Conservation (phyloP, 2,888 invertebrate genomes). For the Apodemia mormo region DNA sequence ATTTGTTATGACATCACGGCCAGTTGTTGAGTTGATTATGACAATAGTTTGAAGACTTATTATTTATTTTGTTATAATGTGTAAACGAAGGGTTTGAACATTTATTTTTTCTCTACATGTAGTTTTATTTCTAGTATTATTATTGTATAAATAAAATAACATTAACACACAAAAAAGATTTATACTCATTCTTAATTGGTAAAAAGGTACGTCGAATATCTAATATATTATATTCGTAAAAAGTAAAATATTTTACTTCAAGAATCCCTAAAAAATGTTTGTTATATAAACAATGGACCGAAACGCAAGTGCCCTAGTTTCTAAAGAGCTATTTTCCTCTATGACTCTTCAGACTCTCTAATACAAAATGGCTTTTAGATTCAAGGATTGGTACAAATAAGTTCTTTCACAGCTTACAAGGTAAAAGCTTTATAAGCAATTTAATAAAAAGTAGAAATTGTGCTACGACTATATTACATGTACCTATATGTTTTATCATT, state of each 20-base stretch:
- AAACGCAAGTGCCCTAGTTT: background rate
- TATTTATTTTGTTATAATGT: too few species aligned
- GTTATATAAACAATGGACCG: background rate
- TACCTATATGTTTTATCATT: too few species aligned
- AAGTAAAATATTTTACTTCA: background rate
- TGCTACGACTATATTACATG: background rate
- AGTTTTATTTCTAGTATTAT: too few species aligned
- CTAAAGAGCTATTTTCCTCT: slow-evolving; percentile 10
- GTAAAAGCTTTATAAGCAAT: slow-evolving; percentile 5
- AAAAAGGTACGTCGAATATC: too few species aligned
- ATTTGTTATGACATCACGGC: too few species aligned
- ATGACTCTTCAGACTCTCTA: background rate
- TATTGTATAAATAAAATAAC: too few species aligned
- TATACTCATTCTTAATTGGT: too few species aligned
- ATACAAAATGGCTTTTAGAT: slow-evolving; percentile 14
- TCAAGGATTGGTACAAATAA: slow-evolving; percentile 3
- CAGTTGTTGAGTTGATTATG: too few species aligned
- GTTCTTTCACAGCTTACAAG: background rate
- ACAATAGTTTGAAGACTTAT: too few species aligned
- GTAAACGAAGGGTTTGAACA: too few species aligned
- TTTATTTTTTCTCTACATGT: too few species aligned
- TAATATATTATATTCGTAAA: background rate
- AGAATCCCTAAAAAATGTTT: background rate
- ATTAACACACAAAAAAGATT: too few species aligned
- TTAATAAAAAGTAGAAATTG: background rate